Percentiles rank a stretch among this genome's conserved stretches.
Conservation (phyloP, 2,113 vertebrate species). For the Myrmecobius fasciatus region DNA sequence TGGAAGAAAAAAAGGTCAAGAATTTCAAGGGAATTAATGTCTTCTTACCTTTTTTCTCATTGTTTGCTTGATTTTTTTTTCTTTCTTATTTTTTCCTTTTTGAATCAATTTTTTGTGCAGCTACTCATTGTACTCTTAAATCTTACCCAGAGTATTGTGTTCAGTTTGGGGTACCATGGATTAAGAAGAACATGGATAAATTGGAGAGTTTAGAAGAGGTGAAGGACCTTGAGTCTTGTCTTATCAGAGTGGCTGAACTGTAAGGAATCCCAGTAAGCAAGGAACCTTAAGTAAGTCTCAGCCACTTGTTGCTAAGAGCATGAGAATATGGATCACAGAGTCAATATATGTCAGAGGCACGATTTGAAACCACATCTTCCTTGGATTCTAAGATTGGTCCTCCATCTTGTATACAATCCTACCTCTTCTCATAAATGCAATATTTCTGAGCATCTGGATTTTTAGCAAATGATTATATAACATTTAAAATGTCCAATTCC, state of each 20-base stretch:
- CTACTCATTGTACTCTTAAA: neutral
- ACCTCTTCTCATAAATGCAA: neutral
- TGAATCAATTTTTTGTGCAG: too few species aligned
- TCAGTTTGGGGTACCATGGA: neutral
- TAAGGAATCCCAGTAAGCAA: too few species aligned
- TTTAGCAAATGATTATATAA: neutral
- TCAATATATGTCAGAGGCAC: neutral
- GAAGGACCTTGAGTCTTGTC: neutral
- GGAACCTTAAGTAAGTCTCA: too few species aligned
- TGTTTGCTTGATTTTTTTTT: too few species aligned
- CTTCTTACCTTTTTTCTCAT: too few species aligned
- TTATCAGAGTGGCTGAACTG: neutral
- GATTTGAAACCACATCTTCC: neutral
- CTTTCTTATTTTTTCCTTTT: too few species aligned
- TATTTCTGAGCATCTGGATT: neutral
- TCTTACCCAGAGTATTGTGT: neutral
- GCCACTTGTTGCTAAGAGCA: too few species aligned
- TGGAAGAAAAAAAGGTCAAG: too few species aligned
- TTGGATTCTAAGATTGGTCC: neutral
- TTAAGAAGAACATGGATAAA: neutral
- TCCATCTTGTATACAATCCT: neutral
- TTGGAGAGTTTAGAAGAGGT: neutral
- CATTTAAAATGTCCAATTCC: slow-evolving; percentile 34
- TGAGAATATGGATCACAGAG: neutral
- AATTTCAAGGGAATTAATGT: too few species aligned